Percentiles rank a stretch among this genome's conserved stretches.
phyloP scores from a whole-genome alignment of 2,113 vertebrate genomes.

The Clarias macrocephalus region DNA sequence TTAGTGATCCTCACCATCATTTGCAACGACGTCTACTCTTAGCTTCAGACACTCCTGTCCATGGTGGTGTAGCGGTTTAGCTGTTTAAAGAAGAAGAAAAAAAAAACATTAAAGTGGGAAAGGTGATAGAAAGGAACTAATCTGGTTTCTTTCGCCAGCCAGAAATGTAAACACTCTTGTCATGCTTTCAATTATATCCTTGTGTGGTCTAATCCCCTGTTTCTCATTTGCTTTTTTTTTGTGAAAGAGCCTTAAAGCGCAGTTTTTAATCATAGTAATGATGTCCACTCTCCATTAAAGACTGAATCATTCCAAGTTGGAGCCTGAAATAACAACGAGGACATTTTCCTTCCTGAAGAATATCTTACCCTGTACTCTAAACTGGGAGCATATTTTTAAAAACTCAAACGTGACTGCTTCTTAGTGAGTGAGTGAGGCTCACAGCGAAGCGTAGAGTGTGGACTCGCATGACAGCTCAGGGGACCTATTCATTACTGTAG shows the following conservation, averaged over 20 bases:
- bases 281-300: not conserved
- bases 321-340: not conserved
- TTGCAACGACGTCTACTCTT: slow-evolving; percentile 79
- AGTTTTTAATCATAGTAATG: not conserved
- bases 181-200: slow-evolving; percentile 24
- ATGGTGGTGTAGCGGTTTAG: slow-evolving; percentile 85
- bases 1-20: slow-evolving; percentile 75
- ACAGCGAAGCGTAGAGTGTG: not conserved
- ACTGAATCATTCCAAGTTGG: not conserved
- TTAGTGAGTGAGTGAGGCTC: slow-evolving; percentile 12
- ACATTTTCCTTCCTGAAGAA: not conserved
- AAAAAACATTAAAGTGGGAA: slow-evolving; percentile 44
- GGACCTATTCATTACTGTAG: slow-evolving; percentile 46
- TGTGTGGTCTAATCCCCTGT: slow-evolving; percentile 28
- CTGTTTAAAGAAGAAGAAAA: slow-evolving; percentile 62
- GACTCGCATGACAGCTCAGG: slow-evolving; percentile 15
- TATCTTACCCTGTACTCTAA: not conserved
- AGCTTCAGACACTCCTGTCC: slow-evolving; percentile 83
- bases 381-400: not conserved
- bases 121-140: slow-evolving; percentile 53
- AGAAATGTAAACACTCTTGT: slow-evolving; percentile 26
- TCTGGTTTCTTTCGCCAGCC: slow-evolving; percentile 52
- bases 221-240: not conserved
- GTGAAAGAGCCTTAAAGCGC: not conserved
- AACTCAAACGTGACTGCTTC: not conserved